Conservation (phyloP, 2,113 vertebrate species). For the Leucoraja erinaceus region DNA sequence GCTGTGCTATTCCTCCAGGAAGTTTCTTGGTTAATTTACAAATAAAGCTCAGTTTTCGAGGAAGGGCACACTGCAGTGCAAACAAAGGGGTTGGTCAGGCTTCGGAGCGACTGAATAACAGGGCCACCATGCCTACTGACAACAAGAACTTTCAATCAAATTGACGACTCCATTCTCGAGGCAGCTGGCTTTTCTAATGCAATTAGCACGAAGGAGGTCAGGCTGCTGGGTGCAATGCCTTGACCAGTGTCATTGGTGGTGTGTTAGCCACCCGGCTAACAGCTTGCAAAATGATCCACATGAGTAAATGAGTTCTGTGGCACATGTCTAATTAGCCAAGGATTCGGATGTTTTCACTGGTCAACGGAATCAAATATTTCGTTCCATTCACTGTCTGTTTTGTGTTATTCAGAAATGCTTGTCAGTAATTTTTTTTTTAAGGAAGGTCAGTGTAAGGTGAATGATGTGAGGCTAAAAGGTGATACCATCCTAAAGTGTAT, state of each 20-base stretch:
- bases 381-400: slow-evolving; percentile 22
- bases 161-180: slow-evolving; percentile 77
- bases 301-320: slow-evolving; percentile 40
- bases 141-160: slow-evolving; percentile 85
- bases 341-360: slow-evolving; percentile 46
- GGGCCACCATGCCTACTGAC: slow-evolving; percentile 64
- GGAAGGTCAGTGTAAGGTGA: not conserved
- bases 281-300: slow-evolving; percentile 46
- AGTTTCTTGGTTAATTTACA: slow-evolving; percentile 91
- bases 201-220: slow-evolving; percentile 87
- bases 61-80: slow-evolving; percentile 66
- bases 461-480: not conserved
- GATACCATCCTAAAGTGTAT: not conserved
- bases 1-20: slow-evolving; percentile 75
- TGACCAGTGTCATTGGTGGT: slow-evolving; percentile 57
- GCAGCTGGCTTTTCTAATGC: slow-evolving; percentile 89
- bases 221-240: slow-evolving; percentile 64
- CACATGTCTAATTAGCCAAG: slow-evolving; percentile 35
- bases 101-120: slow-evolving; percentile 68
- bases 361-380: slow-evolving; percentile 43
- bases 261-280: slow-evolving; percentile 56
- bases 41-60: slow-evolving; percentile 89
- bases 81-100: slow-evolving; percentile 66
- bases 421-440: not conserved
- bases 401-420: not conserved